Percentiles rank a stretch among this genome's conserved stretches.
Evolutionary conservation across 2,888 invertebrate genomes (phyloP).

Genomic region (Nycteola revayana): DNA sequence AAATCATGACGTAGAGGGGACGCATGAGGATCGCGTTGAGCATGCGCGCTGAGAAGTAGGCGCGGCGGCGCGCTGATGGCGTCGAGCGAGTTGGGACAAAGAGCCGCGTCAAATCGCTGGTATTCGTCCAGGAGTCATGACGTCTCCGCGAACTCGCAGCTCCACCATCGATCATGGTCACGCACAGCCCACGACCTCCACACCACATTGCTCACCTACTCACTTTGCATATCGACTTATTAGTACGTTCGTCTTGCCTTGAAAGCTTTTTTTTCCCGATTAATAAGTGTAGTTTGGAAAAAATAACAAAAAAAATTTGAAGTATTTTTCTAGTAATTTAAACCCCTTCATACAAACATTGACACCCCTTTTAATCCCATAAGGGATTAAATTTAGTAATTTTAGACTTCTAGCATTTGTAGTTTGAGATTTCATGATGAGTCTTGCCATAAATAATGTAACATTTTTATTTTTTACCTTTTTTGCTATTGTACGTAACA

Average conservation of each 20-base stretch:
- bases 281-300: too few species aligned
- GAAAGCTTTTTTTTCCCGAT: too few species aligned
- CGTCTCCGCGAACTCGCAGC: conserved; percentile 55
- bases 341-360: too few species aligned
- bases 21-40: conserved; percentile 56
- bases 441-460: too few species aligned
- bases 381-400: too few species aligned
- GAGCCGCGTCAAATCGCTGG: conserved; percentile 50
- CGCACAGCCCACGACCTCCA: conserved; percentile 58
- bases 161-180: conserved; percentile 67
- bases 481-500: too few species aligned
- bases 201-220: conserved; percentile 52
- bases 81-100: conserved; percentile 57
- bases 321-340: too few species aligned
- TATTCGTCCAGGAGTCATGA: conserved; percentile 50
- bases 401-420: too few species aligned
- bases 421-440: too few species aligned
- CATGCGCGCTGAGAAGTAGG: conserved; percentile 69
- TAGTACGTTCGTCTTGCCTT: conserved; percentile 18
- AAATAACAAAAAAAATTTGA: too few species aligned
- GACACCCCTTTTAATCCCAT: too few species aligned
- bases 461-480: too few species aligned
- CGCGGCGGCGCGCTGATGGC: conserved; percentile 61
- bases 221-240: conserved; percentile 61
- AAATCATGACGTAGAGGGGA: conserved; percentile 65